Conservation (phyloP, 2,113 vertebrate species). For the Albula glossodonta region DNA sequence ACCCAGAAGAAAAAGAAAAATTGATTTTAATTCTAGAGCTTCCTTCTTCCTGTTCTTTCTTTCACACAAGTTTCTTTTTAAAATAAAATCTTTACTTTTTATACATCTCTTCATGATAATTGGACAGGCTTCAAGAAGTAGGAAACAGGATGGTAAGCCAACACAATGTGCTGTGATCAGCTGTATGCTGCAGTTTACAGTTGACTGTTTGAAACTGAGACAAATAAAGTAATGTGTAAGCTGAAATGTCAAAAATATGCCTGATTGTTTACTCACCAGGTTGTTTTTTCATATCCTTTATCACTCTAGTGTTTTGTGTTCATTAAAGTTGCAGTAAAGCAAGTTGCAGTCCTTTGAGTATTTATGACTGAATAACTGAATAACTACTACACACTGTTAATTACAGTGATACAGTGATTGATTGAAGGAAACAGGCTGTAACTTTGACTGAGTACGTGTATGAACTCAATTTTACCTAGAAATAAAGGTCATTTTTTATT, state of each 20-base stretch:
- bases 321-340: too few species aligned
- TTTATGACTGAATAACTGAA: not conserved
- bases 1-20: too few species aligned
- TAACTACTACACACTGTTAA: not conserved
- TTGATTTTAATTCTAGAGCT: not conserved
- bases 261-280: not conserved
- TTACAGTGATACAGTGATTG: not conserved
- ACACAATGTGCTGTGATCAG: not conserved
- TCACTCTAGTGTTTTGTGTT: not conserved
- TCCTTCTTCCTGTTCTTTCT: too few species aligned
- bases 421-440: not conserved
- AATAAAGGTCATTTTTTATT: not conserved
- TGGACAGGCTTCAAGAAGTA: not conserved
- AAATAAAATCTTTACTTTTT: not conserved
- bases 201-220: not conserved
- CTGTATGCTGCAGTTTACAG: not conserved
- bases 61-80: not conserved
- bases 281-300: not conserved
- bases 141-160: not conserved
- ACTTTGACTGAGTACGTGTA: not conserved
- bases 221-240: not conserved
- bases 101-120: too few species aligned
- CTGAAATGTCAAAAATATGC: not conserved
- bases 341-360: not conserved
- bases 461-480: not conserved